Percentiles rank a stretch among this genome's conserved stretches.
Evolutionary conservation across 2,113 vertebrate genomes (phyloP).

Genomic region (Antidorcas marsupialis): DNA sequence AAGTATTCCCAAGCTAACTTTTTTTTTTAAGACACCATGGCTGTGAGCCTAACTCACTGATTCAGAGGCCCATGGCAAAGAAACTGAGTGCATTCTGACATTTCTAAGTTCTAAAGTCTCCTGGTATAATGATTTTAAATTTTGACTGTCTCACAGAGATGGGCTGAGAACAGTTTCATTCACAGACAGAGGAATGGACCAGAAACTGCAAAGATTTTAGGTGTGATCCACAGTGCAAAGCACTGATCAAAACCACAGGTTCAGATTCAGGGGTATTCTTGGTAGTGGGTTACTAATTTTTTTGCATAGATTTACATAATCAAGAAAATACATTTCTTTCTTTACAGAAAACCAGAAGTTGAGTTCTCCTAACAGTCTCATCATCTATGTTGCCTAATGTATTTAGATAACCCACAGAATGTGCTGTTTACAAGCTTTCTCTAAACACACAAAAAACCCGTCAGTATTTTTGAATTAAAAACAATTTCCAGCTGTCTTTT

Average conservation of each 20-base stretch:
- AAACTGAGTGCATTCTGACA: background rate
- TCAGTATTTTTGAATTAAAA: slow-evolving; percentile 59
- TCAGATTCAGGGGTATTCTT: background rate
- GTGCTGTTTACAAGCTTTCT: slow-evolving; percentile 65
- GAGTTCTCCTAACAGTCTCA: background rate
- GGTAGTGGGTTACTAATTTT: background rate
- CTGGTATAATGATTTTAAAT: background rate
- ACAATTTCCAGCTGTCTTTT: slow-evolving; percentile 59
- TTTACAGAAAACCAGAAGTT: background rate
- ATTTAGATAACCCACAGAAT: slow-evolving; percentile 57
- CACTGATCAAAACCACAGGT: background rate
- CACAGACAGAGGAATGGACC: background rate
- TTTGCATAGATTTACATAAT: background rate
- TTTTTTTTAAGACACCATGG: background rate
- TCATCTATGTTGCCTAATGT: slow-evolving; percentile 53
- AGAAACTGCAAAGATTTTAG: background rate
- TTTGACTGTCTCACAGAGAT: background rate
- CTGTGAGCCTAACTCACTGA: background rate
- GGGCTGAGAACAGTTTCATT: background rate
- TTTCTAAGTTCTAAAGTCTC: background rate
- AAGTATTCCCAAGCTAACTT: background rate
- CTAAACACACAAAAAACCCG: slow-evolving; percentile 40
- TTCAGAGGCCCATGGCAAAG: background rate
- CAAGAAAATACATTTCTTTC: background rate
- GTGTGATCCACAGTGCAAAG: background rate